Percentiles rank a stretch among this genome's conserved stretches.
Conservation (phyloP, 2,797 vertebrate species). For the Pygocentrus nattereri region DNA sequence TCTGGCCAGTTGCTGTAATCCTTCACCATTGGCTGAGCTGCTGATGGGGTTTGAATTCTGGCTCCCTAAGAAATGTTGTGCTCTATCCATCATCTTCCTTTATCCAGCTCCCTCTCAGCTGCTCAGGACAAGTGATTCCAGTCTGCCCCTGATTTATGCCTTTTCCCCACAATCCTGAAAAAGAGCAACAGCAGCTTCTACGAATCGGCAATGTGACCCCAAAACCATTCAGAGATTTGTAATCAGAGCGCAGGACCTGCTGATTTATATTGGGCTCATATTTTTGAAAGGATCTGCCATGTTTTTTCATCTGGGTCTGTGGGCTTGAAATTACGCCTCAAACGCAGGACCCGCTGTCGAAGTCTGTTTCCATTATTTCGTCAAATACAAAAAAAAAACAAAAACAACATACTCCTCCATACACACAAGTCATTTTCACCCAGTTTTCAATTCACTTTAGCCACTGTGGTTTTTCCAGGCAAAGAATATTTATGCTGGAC, state of each 20-base stretch:
- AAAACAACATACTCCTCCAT: slow-evolving; percentile 35
- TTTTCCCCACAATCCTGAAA: slow-evolving; percentile 30
- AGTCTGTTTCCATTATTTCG: slow-evolving; percentile 59
- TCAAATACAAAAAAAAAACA: slow-evolving; percentile 50
- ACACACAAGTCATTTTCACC: slow-evolving; percentile 28
- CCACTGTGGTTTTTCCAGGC: slow-evolving; percentile 49
- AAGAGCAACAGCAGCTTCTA: slow-evolving; percentile 41
- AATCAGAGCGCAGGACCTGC: slow-evolving; percentile 45
- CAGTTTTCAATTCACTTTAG: slow-evolving; percentile 39
- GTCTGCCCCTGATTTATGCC: slow-evolving; percentile 45
- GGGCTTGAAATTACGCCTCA: slow-evolving; percentile 56
- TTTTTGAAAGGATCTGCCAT: slow-evolving; percentile 58
- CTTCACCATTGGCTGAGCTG: slow-evolving; percentile 27
- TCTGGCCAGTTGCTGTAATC: slow-evolving; percentile 26
- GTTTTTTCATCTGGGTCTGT: slow-evolving; percentile 70
- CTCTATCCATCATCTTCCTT: slow-evolving; percentile 44
- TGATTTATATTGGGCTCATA: slow-evolving; percentile 58
- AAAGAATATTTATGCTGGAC: slow-evolving; percentile 54
- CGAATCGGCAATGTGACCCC: slow-evolving; percentile 47
- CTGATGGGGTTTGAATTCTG: slow-evolving; percentile 30
- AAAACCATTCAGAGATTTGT: slow-evolving; percentile 55
- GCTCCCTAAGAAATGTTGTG: slow-evolving; percentile 36
- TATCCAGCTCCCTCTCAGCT: slow-evolving; percentile 34
- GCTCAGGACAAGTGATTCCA: slow-evolving; percentile 52
- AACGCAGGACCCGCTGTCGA: slow-evolving; percentile 40